A percentile compares a stretch with the other conserved stretches of the same genome.
Conservation (phyloP, 2,113 vertebrate genomes). For the Eonycteris spelaea region DNA sequence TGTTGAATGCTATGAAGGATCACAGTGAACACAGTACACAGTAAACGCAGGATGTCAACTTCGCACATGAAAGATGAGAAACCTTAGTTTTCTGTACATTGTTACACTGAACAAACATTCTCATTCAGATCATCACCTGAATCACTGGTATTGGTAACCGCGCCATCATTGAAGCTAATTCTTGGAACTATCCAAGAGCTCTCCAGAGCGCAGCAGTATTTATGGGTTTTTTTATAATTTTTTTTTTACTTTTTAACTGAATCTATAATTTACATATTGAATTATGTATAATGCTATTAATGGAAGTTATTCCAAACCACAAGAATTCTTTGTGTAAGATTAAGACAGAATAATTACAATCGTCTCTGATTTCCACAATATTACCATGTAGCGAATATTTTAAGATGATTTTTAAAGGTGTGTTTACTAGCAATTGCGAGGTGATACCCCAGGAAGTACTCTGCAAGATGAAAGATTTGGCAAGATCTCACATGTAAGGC, state of each 20-base stretch:
- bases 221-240: no score
- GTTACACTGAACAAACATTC: not conserved
- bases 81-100: not conserved
- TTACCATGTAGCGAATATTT: not conserved
- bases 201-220: not conserved
- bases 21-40: not conserved
- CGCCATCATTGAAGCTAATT: not conserved
- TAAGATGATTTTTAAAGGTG: not conserved
- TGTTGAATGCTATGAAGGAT: not conserved
- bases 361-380: not conserved
- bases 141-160: not conserved
- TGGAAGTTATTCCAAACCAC: constrained; percentile 6
- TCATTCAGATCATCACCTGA: not conserved
- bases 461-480: not conserved
- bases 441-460: not conserved
- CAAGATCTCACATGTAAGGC: not conserved
- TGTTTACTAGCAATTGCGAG: not conserved
- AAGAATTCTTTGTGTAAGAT: not conserved
- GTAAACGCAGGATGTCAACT: not conserved
- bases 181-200: not conserved
- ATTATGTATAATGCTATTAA: not conserved
- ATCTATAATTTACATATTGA: not conserved
- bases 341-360: not conserved
- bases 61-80: not conserved
- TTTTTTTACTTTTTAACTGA: not conserved